Evolutionary conservation across 2,888 invertebrate species (phyloP).

Genomic region (Drosophila mimetica): DNA sequence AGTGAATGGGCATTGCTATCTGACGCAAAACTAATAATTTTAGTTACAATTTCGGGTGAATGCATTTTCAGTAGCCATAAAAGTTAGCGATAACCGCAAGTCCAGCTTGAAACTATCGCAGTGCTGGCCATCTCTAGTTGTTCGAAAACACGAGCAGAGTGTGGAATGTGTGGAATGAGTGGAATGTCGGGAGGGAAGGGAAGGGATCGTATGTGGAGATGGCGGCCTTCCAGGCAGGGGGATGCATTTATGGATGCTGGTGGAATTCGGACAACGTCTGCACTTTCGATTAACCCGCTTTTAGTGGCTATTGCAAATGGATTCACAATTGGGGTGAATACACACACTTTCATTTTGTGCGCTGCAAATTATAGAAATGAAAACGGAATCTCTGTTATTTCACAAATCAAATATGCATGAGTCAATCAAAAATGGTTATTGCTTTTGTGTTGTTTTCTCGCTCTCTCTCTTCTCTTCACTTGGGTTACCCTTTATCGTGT

Average conservation of each 20-base stretch:
- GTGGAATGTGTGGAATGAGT: background rate
- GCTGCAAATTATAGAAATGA: constrained; percentile 78
- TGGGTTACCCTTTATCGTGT: background rate
- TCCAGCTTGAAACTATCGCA: constrained; percentile 35
- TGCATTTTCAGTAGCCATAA: constrained; percentile 73
- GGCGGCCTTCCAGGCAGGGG: background rate
- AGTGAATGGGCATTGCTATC: constrained; percentile 85
- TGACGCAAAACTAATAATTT: constrained; percentile 82
- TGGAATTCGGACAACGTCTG: constrained; percentile 51
- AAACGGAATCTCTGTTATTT: constrained; percentile 66
- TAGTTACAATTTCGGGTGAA: constrained; percentile 78
- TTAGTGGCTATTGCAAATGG: constrained; percentile 80
- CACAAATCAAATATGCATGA: constrained; percentile 34
- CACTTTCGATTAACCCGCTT: constrained; percentile 70
- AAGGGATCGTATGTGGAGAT: background rate
- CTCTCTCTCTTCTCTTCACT: background rate
- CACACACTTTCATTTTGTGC: constrained; percentile 76
- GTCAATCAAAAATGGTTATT: constrained; percentile 29
- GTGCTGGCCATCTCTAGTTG: constrained; percentile 46
- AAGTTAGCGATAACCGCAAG: constrained; percentile 65
- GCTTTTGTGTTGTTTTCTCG: background rate
- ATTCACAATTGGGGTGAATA: constrained; percentile 74
- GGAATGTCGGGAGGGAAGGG: background rate
- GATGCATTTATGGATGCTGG: background rate
- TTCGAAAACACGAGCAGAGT: constrained; percentile 7